phyloP scores from a whole-genome alignment of 2,888 invertebrate species.

The Pyrrhia umbra region DNA sequence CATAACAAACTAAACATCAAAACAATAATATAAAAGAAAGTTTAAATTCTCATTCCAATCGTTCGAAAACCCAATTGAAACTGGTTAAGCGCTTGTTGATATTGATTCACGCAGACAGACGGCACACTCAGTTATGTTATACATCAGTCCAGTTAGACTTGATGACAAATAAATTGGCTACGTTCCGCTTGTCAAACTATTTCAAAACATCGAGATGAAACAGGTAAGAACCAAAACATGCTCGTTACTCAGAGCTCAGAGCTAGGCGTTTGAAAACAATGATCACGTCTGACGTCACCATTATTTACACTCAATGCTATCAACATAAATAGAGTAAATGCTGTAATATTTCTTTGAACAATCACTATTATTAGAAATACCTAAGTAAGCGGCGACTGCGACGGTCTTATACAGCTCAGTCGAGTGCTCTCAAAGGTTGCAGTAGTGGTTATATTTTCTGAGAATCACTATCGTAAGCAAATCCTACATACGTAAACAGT shows the following conservation, averaged over 20 bases:
- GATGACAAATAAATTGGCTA: conserved; percentile 50
- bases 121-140: conserved; percentile 6
- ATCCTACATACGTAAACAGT: conserved; percentile 11
- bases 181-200: conserved; percentile 35
- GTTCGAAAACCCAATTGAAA: conserved; percentile 20
- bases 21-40: conserved; percentile 2
- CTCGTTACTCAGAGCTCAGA: conserved; percentile 20
- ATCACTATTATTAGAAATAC: conserved; percentile 32
- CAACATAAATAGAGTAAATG: conserved; percentile 41
- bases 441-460: conserved; percentile 39
- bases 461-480: conserved; percentile 42
- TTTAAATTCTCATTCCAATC: conserved; percentile 22
- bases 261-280: conserved; percentile 32
- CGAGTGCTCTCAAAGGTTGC: conserved; percentile 35
- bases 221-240: conserved; percentile 46
- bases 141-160: conserved; percentile 21
- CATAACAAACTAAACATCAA: background rate
- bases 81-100: conserved; percentile 23
- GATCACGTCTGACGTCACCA: conserved; percentile 40
- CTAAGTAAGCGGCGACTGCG: conserved; percentile 16
- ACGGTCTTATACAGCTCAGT: conserved; percentile 9
- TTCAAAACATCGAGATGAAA: conserved; percentile 50
- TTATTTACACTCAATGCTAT: conserved; percentile 40
- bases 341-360: conserved; percentile 43
- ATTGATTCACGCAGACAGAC: conserved; percentile 28